phyloP scores from a whole-genome alignment of 1,140 invertebrate species.

The Eciton burchellii region DNA sequence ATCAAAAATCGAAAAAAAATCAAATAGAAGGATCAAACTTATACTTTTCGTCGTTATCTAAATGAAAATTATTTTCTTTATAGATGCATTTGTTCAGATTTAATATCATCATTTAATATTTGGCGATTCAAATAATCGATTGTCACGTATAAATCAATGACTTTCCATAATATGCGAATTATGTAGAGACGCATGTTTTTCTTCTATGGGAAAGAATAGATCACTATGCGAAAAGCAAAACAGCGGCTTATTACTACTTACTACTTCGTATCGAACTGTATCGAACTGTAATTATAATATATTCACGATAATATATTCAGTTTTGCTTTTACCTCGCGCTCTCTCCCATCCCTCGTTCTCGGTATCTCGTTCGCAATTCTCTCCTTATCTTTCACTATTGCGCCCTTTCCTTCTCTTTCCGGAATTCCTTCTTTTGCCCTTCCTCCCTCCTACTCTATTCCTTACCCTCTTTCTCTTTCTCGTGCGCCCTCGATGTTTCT shows the following conservation, averaged over 20 bases:
- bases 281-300: conserved; percentile 78
- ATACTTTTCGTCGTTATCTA: neutral
- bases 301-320: conserved; percentile 71
- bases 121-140: neutral
- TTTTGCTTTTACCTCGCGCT: conserved; percentile 46
- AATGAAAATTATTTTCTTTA: neutral
- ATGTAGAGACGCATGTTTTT: neutral
- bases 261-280: conserved; percentile 77
- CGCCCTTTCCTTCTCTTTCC: conserved; percentile 45
- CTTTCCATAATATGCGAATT: neutral
- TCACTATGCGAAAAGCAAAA: conserved; percentile 45
- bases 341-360: conserved; percentile 36
- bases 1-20: neutral
- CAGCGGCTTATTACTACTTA: conserved; percentile 58
- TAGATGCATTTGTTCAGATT: neutral
- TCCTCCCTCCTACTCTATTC: conserved; percentile 41
- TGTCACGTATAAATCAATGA: neutral
- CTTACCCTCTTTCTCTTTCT: conserved; percentile 49
- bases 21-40: neutral
- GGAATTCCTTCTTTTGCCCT: conserved; percentile 61
- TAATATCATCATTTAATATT: neutral
- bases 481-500: conserved; percentile 65
- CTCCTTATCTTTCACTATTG: neutral
- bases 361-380: conserved; percentile 53
- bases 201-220: neutral